Evolutionary conservation across 2,888 invertebrate genomes (phyloP).

Genomic region (Phalera bucephala): DNA sequence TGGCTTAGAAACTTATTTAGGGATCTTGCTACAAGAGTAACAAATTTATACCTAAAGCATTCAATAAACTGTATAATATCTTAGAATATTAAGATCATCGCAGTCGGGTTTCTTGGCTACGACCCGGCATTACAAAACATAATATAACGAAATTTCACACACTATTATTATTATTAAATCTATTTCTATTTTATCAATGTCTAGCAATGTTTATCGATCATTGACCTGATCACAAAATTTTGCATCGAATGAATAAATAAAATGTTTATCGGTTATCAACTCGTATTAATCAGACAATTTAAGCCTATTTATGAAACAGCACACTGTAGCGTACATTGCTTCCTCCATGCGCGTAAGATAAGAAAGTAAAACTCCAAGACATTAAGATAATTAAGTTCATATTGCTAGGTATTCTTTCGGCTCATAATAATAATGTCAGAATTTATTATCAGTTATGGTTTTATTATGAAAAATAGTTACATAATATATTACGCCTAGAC

Average conservation of each 20-base stretch:
- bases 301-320: neutral
- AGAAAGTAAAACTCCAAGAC: too few species aligned
- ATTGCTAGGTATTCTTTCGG: too few species aligned
- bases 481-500: too few species aligned
- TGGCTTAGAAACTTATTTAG: too few species aligned
- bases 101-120: neutral
- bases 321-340: neutral
- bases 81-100: too few species aligned
- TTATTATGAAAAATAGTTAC: too few species aligned
- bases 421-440: too few species aligned
- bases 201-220: conserved; percentile 29
- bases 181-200: neutral
- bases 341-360: neutral
- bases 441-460: too few species aligned
- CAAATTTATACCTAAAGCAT: too few species aligned
- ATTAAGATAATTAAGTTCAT: too few species aligned
- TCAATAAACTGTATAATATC: too few species aligned
- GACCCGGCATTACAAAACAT: neutral
- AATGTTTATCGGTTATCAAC: conserved; percentile 15
- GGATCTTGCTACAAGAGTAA: too few species aligned
- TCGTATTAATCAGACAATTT: neutral
- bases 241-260: conserved; percentile 18
- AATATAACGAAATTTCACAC: neutral
- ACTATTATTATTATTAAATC: neutral
- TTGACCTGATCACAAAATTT: conserved; percentile 20